Evolutionary conservation across 2,113 vertebrate genomes (phyloP).

Genomic region (Hyperoodon ampullatus): DNA sequence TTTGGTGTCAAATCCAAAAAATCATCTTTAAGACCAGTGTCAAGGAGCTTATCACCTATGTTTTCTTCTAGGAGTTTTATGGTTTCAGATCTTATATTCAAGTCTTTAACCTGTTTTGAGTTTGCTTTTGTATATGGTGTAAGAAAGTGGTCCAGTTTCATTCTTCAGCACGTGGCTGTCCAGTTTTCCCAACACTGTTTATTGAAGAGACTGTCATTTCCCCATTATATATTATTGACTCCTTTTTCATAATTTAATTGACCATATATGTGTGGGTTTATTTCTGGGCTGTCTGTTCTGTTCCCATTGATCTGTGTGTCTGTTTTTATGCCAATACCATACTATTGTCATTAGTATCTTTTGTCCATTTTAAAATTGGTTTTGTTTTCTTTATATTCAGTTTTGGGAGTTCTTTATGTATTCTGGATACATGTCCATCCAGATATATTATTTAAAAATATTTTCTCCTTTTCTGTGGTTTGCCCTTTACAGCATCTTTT

Average conservation of each 20-base stretch:
- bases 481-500: not conserved
- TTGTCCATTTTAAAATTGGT: not conserved
- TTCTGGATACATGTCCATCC: not conserved
- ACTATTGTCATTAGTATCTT: not conserved
- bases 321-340: not conserved
- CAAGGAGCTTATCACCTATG: not conserved
- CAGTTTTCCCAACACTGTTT: not conserved
- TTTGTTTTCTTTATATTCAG: not conserved
- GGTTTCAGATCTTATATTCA: not conserved
- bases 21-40: not conserved
- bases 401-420: constrained; percentile 18
- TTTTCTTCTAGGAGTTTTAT: not conserved
- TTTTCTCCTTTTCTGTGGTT: not conserved
- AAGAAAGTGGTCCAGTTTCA: not conserved
- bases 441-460: not conserved
- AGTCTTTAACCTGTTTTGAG: not conserved
- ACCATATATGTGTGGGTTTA: not conserved
- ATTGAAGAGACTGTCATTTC: not conserved
- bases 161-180: not conserved
- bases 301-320: not conserved
- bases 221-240: not conserved
- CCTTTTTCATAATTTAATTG: not conserved
- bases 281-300: not conserved
- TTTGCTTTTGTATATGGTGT: not conserved
- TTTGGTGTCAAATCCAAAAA: not conserved